Base-by-base conservation (phyloP, 2,113 vertebrate species). In the Plecotus auritus region DNA sequence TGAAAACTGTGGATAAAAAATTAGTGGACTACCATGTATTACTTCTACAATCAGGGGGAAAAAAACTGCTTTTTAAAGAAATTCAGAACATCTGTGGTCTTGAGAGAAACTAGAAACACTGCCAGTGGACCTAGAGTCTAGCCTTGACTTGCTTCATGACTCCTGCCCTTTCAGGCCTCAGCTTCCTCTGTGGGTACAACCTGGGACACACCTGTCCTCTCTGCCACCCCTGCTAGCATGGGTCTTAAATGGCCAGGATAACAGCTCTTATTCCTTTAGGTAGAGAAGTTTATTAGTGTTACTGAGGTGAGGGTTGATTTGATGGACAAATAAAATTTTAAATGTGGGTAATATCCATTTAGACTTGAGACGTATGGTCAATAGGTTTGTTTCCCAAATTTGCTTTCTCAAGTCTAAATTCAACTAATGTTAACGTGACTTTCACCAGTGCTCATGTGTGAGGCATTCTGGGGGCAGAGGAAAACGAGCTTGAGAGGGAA, bases 1-100 rank as follows among this genome's bases (percentile, higher is more conserved):
- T 83, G 22, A 90, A 93, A 94, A 85, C 66, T 87, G 14, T 94
- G 35, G 32, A 45, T 92, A 90, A 74, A 90, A 95, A 90, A 70
- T 90, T 85, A 49, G 45, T 80, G 47, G 74, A 20, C 20, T 40
- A 70, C 12, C 28, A 67, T 82, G 3, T 90, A 47, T 59, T 87
- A 56, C 10, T 92, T 91, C 14, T 40, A 59, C 3, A 91, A 49
- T 23, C 17, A 17, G 69, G 69, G 59, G 30, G 54, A 69, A 51
- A 5, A 69, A 42, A 5, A 0, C 7, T 47, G 11, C 11, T 82
- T 85, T 87, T 74, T 66, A 64, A 85, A 86, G 42, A 91, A 89
- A 94, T 86, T 45, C 3, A 70, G 59, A 93, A 86, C 51, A 49
- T 72, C 16, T 40, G 4, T 54, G 11, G 14, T 30, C 54, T 88